Conservation (phyloP, 2,888 invertebrate genomes). For the Campopleginae sp. region DNA sequence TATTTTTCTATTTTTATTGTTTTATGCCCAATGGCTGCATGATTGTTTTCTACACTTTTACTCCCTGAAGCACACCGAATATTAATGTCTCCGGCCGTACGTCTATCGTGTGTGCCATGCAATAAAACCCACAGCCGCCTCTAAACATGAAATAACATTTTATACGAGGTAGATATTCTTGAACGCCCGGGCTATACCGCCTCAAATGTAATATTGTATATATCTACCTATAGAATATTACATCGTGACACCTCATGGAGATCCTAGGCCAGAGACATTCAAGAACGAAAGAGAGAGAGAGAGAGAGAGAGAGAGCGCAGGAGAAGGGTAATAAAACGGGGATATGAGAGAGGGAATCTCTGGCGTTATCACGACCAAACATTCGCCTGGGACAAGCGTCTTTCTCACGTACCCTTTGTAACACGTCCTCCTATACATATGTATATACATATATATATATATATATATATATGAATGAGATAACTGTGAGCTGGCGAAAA, state of each 20-base stretch:
- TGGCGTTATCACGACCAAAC: conserved; percentile 63
- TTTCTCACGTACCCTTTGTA: conserved; percentile 28
- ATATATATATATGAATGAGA: conserved; percentile 9
- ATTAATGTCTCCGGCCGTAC: not conserved
- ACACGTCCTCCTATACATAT: conserved; percentile 20
- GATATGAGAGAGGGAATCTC: conserved; percentile 49
- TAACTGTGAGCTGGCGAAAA: not conserved
- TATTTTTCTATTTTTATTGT: not conserved
- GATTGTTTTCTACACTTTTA: not conserved
- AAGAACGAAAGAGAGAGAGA: conserved; percentile 14
- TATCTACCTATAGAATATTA: conserved; percentile 31
- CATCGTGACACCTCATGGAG: conserved; percentile 45
- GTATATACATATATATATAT: conserved; percentile 5
- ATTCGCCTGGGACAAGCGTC: conserved; percentile 54
- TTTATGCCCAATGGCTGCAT: not conserved
- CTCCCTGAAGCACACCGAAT: not conserved
- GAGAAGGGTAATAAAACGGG: conserved; percentile 55
- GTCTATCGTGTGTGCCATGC: conserved; percentile 2
- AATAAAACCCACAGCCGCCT: conserved; percentile 55
- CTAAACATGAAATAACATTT: conserved; percentile 62
- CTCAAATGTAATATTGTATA: conserved; percentile 45
- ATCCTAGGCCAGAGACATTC: conserved; percentile 36
- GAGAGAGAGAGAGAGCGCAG: conserved; percentile 6
- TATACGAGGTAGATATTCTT: conserved; percentile 59
- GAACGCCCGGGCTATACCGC: conserved; percentile 32